Evolutionary conservation across 2,797 vertebrate genomes (phyloP), one percentile per base, ranked within the genome.

Genomic region (Platyrinchus mystaceus): DNA sequence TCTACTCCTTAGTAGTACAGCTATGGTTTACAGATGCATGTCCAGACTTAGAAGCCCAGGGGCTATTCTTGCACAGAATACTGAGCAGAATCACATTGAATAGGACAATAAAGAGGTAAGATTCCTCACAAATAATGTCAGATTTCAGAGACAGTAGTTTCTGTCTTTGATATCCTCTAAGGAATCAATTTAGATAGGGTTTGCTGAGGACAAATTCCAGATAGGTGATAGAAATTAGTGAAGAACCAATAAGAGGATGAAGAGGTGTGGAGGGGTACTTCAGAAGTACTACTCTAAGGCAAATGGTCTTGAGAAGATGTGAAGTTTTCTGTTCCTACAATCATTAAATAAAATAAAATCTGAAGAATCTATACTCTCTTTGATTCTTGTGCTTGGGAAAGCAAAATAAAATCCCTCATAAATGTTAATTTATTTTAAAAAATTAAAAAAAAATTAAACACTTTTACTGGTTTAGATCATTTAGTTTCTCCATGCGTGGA

Each of bases 401-500:
- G 14, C 10, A 93, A 79, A 92, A 52, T 73, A 93, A 87, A 80
- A 90, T 90, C 10, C 34, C 5, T 80, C 55, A 52, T 77, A 90
- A 86, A 75, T 89, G 23, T 7, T 36, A 92, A 94, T 75, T 62
- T 24, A 49, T 46, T 56, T 28, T 93, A 16, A 52, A 5, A 69
- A 92, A 94, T 44, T 11, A 14, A 20, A 41, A 14, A 4, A 66
- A 93, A 78, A 13, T 20, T 39, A 80, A 94, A 77, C 11, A 41
- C 32, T 78, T 94, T 77, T 55, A 67, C 12, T 59, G 22, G 49
- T 95, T 92, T 85, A 86, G 13, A 80, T 64, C 1, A 28, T 90
- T 94, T 96, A 74, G 3, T 59, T 91, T 92, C 49, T 93, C 56
- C 22, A 58, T 64, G 53, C 24, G 74, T 83, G 43, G 52, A 58